These are phyloP conservation scores for Xenus cinereus DNA, from an alignment of 2,113 vertebrate genomes.

Conservation along the genomic window DNA sequence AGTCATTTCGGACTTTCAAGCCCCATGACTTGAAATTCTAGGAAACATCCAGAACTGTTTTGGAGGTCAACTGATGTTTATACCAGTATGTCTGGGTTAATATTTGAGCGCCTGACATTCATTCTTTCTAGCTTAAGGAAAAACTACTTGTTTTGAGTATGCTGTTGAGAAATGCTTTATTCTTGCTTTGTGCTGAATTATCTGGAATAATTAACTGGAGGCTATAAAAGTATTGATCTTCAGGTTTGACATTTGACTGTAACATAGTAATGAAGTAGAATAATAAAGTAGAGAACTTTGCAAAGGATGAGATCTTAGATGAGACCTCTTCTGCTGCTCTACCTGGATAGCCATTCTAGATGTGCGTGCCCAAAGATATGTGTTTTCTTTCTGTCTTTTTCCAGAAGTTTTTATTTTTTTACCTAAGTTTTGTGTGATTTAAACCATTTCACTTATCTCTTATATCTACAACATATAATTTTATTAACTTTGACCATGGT, in stretches of 20 bases:
- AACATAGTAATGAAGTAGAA: neutral
- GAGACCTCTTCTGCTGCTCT: neutral
- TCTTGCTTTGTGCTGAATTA: neutral
- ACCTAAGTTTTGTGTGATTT: neutral
- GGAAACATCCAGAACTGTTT: neutral
- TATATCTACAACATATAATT: neutral
- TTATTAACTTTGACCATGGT: neutral
- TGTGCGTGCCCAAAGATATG: fast-evolving
- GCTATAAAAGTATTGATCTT: neutral
- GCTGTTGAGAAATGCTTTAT: neutral
- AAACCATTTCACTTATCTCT: neutral
- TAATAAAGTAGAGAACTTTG: neutral
- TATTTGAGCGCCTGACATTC: neutral
- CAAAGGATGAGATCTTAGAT: neutral
- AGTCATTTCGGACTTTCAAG: neutral
- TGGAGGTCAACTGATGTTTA: neutral
- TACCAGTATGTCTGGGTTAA: neutral
- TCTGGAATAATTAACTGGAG: neutral
- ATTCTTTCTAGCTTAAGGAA: neutral
- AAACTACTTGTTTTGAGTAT: neutral
- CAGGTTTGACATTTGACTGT: neutral
- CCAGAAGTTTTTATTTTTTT: neutral
- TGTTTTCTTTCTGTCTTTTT: neutral
- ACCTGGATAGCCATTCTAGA: neutral
- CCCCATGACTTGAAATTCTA: neutral